Evolutionary conservation across 2,113 vertebrate genomes (phyloP), one percentile per base, ranked within the genome.

Genomic region (Sisor rabdophorus): DNA sequence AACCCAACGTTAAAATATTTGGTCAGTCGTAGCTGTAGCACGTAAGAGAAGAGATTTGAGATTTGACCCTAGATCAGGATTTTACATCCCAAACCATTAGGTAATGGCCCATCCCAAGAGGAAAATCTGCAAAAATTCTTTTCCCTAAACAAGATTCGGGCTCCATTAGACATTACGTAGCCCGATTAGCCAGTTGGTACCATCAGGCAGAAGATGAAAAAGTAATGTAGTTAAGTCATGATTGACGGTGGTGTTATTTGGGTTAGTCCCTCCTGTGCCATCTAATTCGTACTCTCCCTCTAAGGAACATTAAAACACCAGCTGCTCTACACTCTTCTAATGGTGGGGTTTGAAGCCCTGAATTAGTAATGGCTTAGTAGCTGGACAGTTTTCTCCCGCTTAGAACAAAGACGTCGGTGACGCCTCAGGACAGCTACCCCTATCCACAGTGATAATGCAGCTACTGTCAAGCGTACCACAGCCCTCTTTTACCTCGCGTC

Each of bases 261-360:
- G 68, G 53, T 52, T 30, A 17, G 52, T 32, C 71, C 70, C 69
- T 53, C 48, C 48, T 71, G 58, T 36, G 70, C 71, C 22, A 11
- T 59, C n/a, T 71, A 63, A 53, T 26, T 52, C 22, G 12, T 56
- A 48, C 55, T 61, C 69, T 76, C 78, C 52, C 40, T 52, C 50
- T 40, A 10, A 19, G 16, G 68, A 80, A 65, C 56, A 74, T 59
- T 73, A 28, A 69, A 48, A 56, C 26, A 64, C 81, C 85, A 86
- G 76, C 85, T 86, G 85, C 80, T 82, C 26, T 48, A 3, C 48
- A 67, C 71, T 36, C 71, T 78, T 76, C 55, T 85, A 81, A 86
- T 84, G 69, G 73, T 58, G 61, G 74, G 55, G 20, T 78, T 76
- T 52, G 19, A 54, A 58, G 54, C 17, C 10, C 15, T 32, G 52